Evolutionary conservation across 2,797 vertebrate genomes (phyloP), one percentile per base, ranked within the genome.

Genomic region (Cossypha polioptera): DNA sequence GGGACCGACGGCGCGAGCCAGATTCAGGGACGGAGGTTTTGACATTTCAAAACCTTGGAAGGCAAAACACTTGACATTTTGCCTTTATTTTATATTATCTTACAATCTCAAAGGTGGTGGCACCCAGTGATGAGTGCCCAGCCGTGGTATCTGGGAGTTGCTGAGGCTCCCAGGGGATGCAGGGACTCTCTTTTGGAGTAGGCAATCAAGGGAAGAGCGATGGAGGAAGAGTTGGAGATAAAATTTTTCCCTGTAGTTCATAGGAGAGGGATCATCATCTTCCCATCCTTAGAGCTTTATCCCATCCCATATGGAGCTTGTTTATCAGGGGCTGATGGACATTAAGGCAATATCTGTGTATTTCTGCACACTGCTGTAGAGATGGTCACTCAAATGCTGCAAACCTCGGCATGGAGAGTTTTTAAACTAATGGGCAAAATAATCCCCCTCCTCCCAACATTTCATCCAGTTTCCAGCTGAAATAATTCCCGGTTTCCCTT

Each of bases 401-500:
- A 85, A 22, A 55, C 35, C 16, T 79, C 2, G 0, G 4, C 5
- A 1, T 0, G 0, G 25, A n/a, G 55, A 79, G 29, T 73, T 92
- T 90, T 92, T 62, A 63, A 92, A 36, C 38, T 51, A 55, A n/a
- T 2, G 57, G 55, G 31, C 62, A 67, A 65, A 74, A 75, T 51
- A 54, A 84, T 59, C 25, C 35, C 40, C 6, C 22, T 94, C 65
- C 38, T 91, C 38, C 48, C 0, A 1, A 47, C 3, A 17, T 90
- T 80, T 75, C 38, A 3, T 86, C 42, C 80, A 51, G 50, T 76
- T 86, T 82, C 74, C 43, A 85, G 80, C 61, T 80, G 91, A 83
- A 75, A 75, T 88, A 91, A 91, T 88, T 87, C 85, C 36, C 21
- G 3, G 63, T 90, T 69, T 91, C 59, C 69, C 73, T 91, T 97